A percentile compares a stretch with the other conserved stretches of the same genome.
phyloP scores from a whole-genome alignment of 2,113 vertebrate genomes.

The Peromyscus californicus region DNA sequence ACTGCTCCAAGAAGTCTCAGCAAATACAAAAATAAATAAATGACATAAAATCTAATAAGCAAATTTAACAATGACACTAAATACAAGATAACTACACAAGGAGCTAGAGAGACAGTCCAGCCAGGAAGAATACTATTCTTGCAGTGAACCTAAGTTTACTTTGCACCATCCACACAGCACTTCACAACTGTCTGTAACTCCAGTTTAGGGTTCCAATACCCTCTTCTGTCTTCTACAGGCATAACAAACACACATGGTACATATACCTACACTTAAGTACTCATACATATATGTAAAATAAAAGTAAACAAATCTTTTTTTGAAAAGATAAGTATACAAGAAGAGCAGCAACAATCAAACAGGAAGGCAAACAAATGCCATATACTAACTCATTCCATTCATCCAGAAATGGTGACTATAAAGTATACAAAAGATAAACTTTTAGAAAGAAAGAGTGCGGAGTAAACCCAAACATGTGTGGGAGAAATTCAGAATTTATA shows the following conservation, averaged over 20 bases:
- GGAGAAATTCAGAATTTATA: not conserved
- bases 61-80: constrained; percentile 18
- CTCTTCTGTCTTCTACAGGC: not conserved
- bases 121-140: not conserved
- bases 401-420: not conserved
- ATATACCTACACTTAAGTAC: not conserved
- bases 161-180: not conserved
- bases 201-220: not conserved
- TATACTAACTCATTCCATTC: not conserved
- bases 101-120: not conserved
- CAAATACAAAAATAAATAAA: not conserved
- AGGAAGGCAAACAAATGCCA: not conserved
- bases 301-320: not conserved
- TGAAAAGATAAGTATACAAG: not conserved
- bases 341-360: not conserved
- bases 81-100: constrained; percentile 45
- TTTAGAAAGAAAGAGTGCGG: not conserved
- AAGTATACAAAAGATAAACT: not conserved
- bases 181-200: not conserved
- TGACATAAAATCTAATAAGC: not conserved
- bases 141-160: not conserved
- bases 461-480: not conserved
- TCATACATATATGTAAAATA: not conserved
- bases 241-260: not conserved
- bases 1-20: not conserved